A percentile compares a stretch with the other conserved stretches of the same genome.
These are phyloP conservation scores for Torymus auratus DNA, from an alignment of 2,888 invertebrate genomes.

Conservation along the genomic window DNA sequence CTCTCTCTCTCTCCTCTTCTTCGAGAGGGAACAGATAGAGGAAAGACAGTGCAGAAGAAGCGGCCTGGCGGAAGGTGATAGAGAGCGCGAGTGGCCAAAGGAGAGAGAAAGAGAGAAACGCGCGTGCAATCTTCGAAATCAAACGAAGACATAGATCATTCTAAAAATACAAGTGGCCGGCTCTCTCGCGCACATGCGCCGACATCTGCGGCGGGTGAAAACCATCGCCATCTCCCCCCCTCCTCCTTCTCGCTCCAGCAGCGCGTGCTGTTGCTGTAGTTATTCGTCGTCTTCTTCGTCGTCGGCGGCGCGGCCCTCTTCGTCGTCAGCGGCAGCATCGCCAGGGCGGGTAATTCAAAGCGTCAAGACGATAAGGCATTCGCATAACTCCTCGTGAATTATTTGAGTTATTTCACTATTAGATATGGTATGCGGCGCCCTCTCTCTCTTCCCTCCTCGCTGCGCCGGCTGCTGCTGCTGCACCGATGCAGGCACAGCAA, in stretches of 20 bases:
- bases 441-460: slow-evolving; percentile 11
- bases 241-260: not conserved
- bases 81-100: not conserved
- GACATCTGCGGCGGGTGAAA: slow-evolving; percentile 8
- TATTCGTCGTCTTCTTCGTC: slow-evolving; percentile 6
- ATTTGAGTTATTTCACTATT: slow-evolving; percentile 75
- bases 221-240: not conserved
- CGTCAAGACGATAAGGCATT: slow-evolving; percentile 72
- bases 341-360: slow-evolving; percentile 68
- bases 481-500: not conserved
- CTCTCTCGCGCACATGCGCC: slow-evolving; percentile 38
- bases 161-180: slow-evolving; percentile 69
- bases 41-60: not conserved
- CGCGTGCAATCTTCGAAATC: slow-evolving; percentile 71
- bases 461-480: not conserved
- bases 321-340: slow-evolving; percentile 54
- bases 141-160: slow-evolving; percentile 72
- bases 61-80: slow-evolving; percentile 2
- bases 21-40: slow-evolving; percentile 24
- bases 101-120: slow-evolving; percentile 22
- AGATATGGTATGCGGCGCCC: slow-evolving; percentile 70
- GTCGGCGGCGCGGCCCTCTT: not conserved
- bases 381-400: slow-evolving; percentile 74
- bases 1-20: slow-evolving; percentile 54
- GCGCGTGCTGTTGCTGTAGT: not conserved